A percentile compares a stretch with the other conserved stretches of the same genome.
phyloP scores from a whole-genome alignment of 2,113 vertebrate genomes.

The Conger conger region DNA sequence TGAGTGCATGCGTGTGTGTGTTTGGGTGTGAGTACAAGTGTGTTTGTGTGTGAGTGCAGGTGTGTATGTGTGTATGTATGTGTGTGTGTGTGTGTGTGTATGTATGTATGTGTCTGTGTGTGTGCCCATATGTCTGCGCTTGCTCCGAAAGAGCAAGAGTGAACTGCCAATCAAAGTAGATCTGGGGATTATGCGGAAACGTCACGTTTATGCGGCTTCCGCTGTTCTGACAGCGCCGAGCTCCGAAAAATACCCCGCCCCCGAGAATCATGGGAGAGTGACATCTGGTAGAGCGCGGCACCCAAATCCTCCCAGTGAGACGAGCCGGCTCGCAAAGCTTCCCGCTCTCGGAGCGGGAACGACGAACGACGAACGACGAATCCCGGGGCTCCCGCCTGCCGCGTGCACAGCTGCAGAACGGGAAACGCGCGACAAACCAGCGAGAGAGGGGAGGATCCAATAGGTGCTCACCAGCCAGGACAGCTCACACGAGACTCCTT shows the following conservation, averaged over 20 bases:
- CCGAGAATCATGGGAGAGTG: background rate
- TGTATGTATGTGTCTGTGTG: no score
- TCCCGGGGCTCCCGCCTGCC: no score
- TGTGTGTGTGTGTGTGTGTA: no score
- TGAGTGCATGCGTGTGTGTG: background rate
- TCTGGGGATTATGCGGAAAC: background rate
- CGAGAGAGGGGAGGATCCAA: no score
- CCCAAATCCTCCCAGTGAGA: background rate
- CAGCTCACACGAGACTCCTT: no score
- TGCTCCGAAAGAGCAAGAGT: background rate
- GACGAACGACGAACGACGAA: no score
- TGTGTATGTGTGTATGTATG: background rate
- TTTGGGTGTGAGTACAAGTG: no score
- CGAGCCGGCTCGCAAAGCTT: background rate
- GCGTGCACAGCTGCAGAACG: no score
- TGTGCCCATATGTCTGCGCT: background rate
- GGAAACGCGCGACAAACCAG: no score
- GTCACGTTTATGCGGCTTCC: background rate
- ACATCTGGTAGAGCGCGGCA: no score
- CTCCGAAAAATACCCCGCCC: background rate
- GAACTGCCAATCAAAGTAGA: background rate
- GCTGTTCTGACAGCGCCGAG: background rate
- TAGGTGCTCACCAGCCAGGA: no score
- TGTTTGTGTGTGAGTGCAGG: background rate
- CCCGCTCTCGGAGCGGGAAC: no score